These are phyloP conservation scores for Coenobita brevimanus DNA, from an alignment of 1,140 invertebrate species.

Conservation along the genomic window DNA sequence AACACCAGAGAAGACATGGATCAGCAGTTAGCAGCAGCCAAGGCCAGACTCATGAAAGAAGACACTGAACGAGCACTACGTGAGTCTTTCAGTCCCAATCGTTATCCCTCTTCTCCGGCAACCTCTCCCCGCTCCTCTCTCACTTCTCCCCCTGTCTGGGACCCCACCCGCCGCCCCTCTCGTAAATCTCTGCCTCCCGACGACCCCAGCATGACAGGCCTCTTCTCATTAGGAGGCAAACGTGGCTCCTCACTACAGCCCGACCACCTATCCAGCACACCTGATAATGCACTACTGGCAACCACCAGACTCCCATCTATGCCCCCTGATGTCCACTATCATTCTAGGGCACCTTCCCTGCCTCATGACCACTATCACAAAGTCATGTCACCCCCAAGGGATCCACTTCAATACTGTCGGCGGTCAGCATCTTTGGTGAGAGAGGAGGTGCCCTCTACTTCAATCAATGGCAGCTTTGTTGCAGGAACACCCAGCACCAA, in stretches of 20 bases:
- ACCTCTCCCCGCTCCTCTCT: slow-evolving; percentile 40
- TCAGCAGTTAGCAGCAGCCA: slow-evolving; percentile 66
- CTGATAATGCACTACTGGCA: background rate
- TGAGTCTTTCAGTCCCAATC: slow-evolving; percentile 40
- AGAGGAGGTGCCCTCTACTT: slow-evolving; percentile 7
- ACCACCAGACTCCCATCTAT: slow-evolving; percentile 39
- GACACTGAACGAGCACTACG: slow-evolving; percentile 36
- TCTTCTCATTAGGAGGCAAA: background rate
- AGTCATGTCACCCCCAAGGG: background rate
- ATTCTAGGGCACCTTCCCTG: slow-evolving; percentile 45
- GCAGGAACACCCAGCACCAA: slow-evolving; percentile 8
- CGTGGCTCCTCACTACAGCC: slow-evolving; percentile 42
- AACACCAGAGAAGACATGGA: slow-evolving; percentile 61
- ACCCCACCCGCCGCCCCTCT: slow-evolving; percentile 23
- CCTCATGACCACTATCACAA: slow-evolving; percentile 22
- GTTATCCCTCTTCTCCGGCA: slow-evolving; percentile 38
- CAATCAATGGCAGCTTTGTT: background rate
- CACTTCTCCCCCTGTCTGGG: slow-evolving; percentile 45
- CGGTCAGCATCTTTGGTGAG: slow-evolving; percentile 3
- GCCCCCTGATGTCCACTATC: slow-evolving; percentile 30
- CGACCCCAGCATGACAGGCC: background rate
- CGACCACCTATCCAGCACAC: slow-evolving; percentile 21
- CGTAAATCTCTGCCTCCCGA: slow-evolving; percentile 59
- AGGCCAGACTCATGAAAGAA: slow-evolving; percentile 67
- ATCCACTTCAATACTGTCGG: background rate